Conservation (phyloP, 2,888 invertebrate species). For the Melikaiella ostensackeni region DNA sequence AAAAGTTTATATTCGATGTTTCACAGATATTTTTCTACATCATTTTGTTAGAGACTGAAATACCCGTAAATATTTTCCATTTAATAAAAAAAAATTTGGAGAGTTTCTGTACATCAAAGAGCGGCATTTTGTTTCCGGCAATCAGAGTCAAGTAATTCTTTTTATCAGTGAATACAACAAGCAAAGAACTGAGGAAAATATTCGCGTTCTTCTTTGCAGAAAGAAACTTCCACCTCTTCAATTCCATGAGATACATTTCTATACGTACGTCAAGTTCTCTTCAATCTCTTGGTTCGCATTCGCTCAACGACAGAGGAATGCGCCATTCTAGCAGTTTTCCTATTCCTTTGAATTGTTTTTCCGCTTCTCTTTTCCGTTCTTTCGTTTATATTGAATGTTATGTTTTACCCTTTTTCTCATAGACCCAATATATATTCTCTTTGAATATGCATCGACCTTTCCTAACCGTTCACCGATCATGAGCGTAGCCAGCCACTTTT, state of each 20-base stretch:
- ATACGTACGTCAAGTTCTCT: constrained; percentile 38
- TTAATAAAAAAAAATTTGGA: background rate
- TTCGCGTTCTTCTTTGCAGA: constrained; percentile 12
- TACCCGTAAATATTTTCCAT: background rate
- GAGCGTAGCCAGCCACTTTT: background rate
- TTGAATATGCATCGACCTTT: constrained; percentile 20
- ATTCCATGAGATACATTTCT: constrained; percentile 37
- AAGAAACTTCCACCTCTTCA: constrained; percentile 36
- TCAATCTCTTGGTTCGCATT: constrained; percentile 34
- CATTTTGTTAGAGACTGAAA: too few species aligned
- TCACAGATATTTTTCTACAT: too few species aligned
- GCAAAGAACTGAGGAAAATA: constrained; percentile 30
- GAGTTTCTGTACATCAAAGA: constrained; percentile 13
- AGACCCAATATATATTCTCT: constrained; percentile 12
- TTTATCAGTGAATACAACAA: constrained; percentile 16
- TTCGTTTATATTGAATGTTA: constrained; percentile 35
- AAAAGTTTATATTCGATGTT: too few species aligned
- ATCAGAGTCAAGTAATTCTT: constrained; percentile 37
- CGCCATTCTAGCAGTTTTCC: constrained; percentile 21
- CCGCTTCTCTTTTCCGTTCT: constrained; percentile 24
- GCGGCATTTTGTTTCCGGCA: constrained; percentile 21
- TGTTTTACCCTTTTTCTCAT: constrained; percentile 21
- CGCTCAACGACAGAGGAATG: constrained; percentile 35
- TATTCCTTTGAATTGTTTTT: constrained; percentile 36
- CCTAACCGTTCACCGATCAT: constrained; percentile 10